A percentile compares a stretch with the other conserved stretches of the same genome.
Conservation (phyloP, 2,888 invertebrate genomes). For the Trachelus tabidus region DNA sequence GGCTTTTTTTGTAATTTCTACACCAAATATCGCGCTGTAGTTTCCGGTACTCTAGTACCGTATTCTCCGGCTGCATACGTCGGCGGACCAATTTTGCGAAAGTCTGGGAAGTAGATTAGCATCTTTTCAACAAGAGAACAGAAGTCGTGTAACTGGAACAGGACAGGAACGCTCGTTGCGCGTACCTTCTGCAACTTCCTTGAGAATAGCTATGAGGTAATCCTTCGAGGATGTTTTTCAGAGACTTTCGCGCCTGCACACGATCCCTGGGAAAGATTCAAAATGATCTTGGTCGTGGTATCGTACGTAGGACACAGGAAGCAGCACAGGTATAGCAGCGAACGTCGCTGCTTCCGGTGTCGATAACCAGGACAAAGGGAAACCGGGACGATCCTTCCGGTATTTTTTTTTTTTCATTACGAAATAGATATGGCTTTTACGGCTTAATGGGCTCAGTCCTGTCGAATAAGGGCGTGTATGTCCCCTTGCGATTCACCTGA, state of each 20-base stretch:
- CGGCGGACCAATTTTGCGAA: not conserved
- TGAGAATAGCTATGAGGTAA: not conserved
- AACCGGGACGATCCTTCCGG: slow-evolving; percentile 36
- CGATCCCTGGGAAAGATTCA: not conserved
- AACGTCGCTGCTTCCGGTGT: slow-evolving; percentile 54
- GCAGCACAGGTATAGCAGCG: slow-evolving; percentile 49
- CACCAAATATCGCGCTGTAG: not conserved
- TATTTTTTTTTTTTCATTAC: slow-evolving; percentile 33
- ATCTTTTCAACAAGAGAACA: not conserved
- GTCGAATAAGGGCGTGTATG: not conserved
- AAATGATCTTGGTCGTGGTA: not conserved
- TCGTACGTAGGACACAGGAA: slow-evolving; percentile 47
- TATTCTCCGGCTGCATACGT: not conserved
- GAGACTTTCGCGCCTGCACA: not conserved
- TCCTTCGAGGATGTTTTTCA: not conserved
- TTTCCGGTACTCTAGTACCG: no score
- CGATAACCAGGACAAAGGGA: slow-evolving; percentile 58
- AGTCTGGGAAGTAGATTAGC: not conserved
- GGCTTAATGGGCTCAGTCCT: not conserved
- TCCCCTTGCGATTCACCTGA: not conserved
- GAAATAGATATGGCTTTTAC: slow-evolving; percentile 45
- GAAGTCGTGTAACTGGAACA: not conserved
- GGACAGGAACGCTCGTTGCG: not conserved
- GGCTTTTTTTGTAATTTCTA: not conserved
- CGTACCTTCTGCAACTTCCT: not conserved